Conservation (phyloP, 2,113 vertebrate genomes). For the Camelus dromedarius region DNA sequence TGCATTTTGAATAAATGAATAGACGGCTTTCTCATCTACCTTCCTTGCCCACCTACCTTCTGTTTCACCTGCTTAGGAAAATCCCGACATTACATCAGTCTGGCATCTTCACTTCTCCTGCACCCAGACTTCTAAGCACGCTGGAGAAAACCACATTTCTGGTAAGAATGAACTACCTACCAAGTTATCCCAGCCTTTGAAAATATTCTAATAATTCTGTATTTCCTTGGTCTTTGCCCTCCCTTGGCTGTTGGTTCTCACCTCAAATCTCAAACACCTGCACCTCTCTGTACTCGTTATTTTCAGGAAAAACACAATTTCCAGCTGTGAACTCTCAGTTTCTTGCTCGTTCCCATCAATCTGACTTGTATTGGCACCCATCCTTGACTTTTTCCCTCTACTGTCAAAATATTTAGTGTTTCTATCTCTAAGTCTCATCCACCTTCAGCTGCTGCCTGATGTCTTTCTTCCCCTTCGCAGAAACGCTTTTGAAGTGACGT, state of each 20-base stretch:
- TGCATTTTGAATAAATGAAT: not conserved
- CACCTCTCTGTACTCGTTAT: too few species aligned
- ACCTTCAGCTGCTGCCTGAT: not conserved
- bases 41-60: not conserved
- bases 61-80: not conserved
- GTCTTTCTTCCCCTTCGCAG: not conserved
- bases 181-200: not conserved
- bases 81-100: not conserved
- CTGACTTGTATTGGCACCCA: not conserved
- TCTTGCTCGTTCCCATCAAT: not conserved
- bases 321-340: slow-evolving; percentile 28
- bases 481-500: not conserved
- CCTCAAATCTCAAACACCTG: not conserved
- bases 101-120: not conserved
- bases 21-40: not conserved
- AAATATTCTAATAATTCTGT: not conserved
- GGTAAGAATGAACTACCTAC: not conserved
- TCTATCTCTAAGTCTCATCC: not conserved
- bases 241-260: not conserved
- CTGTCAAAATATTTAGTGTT: slow-evolving; percentile 71
- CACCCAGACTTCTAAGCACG: not conserved
- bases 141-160: not conserved
- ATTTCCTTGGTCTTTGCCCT: not conserved
- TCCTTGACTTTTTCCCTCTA: not conserved
- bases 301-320: slow-evolving; percentile 50